Conservation (phyloP, 2,888 invertebrate species). For the Melipona bicolor region DNA sequence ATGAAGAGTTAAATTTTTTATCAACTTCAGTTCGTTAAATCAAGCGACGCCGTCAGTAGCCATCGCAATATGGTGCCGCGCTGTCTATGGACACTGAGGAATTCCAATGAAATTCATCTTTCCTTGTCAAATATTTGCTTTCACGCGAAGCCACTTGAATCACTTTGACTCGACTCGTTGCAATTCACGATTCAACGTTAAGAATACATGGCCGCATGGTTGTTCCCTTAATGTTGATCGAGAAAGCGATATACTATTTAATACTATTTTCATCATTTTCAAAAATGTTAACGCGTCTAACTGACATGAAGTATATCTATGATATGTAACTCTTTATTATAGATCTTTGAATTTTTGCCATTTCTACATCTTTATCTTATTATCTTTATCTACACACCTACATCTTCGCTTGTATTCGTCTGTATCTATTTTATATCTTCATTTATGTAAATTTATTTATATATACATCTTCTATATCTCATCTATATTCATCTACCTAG, state of each 20-base stretch:
- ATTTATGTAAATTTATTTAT: neutral
- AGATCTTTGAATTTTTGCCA: neutral
- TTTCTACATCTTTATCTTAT: neutral
- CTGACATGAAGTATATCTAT: neutral
- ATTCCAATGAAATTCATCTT: conserved; percentile 69
- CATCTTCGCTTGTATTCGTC: neutral
- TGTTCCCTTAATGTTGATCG: conserved; percentile 42
- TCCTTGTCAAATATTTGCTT: conserved; percentile 72
- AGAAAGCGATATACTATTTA: conserved; percentile 57
- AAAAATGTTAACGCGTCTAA: neutral
- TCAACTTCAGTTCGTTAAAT: neutral
- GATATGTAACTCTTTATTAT: neutral
- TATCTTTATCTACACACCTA: neutral
- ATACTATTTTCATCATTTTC: conserved; percentile 19
- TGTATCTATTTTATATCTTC: neutral
- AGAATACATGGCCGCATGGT: conserved; percentile 47
- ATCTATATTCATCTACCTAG: neutral
- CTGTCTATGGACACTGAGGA: conserved; percentile 57
- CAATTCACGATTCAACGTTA: conserved; percentile 51
- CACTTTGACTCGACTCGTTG: conserved; percentile 59
- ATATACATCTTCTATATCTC: neutral
- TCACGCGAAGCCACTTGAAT: conserved; percentile 63
- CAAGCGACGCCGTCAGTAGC: neutral
- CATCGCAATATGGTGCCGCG: conserved; percentile 48
- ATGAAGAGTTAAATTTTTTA: neutral